Evolutionary conservation across 2,113 vertebrate species (phyloP).

Genomic region (Oriolus oriolus): DNA sequence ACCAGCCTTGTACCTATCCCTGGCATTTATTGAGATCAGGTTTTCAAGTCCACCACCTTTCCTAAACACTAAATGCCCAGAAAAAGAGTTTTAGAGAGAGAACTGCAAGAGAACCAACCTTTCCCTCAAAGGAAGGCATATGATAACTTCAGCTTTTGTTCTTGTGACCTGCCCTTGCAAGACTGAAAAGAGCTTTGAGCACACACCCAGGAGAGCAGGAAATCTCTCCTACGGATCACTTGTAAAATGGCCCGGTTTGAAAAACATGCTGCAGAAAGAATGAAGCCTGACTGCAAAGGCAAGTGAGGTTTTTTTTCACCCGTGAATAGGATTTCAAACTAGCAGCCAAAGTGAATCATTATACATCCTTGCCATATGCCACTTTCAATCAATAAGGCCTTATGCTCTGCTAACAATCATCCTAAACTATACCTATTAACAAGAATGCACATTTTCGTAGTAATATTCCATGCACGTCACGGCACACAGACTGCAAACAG

Average conservation of each 20-base stretch:
- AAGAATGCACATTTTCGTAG: constrained; percentile 52
- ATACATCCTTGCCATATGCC: constrained; percentile 66
- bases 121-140: neutral
- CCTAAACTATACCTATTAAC: constrained; percentile 62
- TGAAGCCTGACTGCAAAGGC: constrained; percentile 52
- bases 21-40: neutral
- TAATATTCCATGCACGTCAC: constrained; percentile 32
- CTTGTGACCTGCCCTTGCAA: constrained; percentile 51
- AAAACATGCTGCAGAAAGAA: constrained; percentile 41
- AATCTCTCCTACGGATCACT: constrained; percentile 44
- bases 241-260: constrained; percentile 18
- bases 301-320: neutral
- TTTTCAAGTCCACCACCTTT: neutral
- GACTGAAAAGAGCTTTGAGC: constrained; percentile 54
- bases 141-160: constrained; percentile 55
- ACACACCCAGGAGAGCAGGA: constrained; percentile 53
- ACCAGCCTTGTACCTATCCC: neutral
- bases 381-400: constrained; percentile 68
- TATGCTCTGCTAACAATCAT: constrained; percentile 68
- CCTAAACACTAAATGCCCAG: neutral
- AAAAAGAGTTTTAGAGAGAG: neutral
- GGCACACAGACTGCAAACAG: constrained; percentile 22
- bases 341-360: constrained; percentile 67
- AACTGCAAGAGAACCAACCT: neutral
- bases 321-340: constrained; percentile 46